A percentile compares a stretch with the other conserved stretches of the same genome.
phyloP scores from a whole-genome alignment of 1,140 invertebrate species.

The Aphaenogaster floridana region DNA sequence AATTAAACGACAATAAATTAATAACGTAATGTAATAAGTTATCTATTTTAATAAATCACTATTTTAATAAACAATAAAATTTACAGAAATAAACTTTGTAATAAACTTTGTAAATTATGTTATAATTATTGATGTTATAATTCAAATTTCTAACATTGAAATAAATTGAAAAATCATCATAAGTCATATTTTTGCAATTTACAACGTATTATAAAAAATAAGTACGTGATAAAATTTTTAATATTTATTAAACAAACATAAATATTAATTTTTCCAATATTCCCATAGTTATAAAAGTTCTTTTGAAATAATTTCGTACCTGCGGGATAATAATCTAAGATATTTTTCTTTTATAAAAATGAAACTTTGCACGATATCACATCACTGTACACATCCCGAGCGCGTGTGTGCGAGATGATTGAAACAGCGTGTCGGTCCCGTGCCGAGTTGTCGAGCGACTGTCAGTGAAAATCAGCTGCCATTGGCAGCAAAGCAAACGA shows the following conservation, averaged over 20 bases:
- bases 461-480: slow-evolving; percentile 66
- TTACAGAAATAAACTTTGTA: background rate
- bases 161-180: background rate
- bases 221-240: background rate
- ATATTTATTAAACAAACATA: background rate
- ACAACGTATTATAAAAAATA: background rate
- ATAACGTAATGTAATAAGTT: background rate
- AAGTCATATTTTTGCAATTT: background rate
- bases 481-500: slow-evolving; percentile 53
- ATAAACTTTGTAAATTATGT: background rate
- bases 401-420: slow-evolving; percentile 32
- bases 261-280: background rate
- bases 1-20: background rate
- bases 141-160: background rate
- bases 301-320: slow-evolving; percentile 13
- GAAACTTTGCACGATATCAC: slow-evolving; percentile 38
- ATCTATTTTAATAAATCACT: background rate
- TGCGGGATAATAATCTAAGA: background rate
- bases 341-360: slow-evolving; percentile 44
- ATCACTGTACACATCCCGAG: slow-evolving; percentile 24
- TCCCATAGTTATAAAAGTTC: background rate
- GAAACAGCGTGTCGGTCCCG: slow-evolving; percentile 49
- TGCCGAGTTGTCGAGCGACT: slow-evolving; percentile 65
- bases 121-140: too few relatives aligned
- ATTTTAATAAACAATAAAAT: background rate